Evolutionary conservation across 2,888 invertebrate species (phyloP), one percentile per base, ranked within the genome.

Genomic region (Gastrophysa polygoni): DNA sequence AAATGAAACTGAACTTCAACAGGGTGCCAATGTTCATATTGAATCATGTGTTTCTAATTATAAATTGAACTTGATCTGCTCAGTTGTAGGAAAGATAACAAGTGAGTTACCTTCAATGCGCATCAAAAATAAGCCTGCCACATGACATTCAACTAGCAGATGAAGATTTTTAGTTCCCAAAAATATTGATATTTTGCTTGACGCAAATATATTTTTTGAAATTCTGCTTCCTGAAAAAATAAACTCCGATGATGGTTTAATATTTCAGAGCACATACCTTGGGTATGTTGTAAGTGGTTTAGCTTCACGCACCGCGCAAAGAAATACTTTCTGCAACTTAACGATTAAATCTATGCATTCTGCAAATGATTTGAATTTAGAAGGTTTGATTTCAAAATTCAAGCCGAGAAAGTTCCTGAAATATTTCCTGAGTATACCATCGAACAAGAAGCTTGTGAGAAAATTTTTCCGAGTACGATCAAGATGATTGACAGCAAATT

Each of bases 371-470:
- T 18, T 18, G 17, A 46, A 17, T 18, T 17, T 46, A 18, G 46
- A 46, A 46, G 20, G 20, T 17, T 20, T 17, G 18, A 46, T 46
- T 46, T 46, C 5, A 6, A 1, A 17, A 44, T 44, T n/a, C 14
- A 46, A 46, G 17, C 46, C 5, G 46, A 46, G 18, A 46, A 46
- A 18, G 46, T 46, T 46, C 46, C 46, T 2, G 18, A 46, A 46
- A 46, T 46, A 17, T 46, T 46, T 46, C 20, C 17, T 18, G 46
- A 46, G 20, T 46, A 46, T 18, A 5, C 46, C 46, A 46, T 16
- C 16, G 51, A 51, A 32, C 51, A 51, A 51, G 32, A 32, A n/a
- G 51, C 32, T 34, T 51, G 51, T 51, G 51, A 32, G 32, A 16
- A 14, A 5, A 34, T 51, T 14, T 32, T 51, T 18, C 18, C 16